phyloP scores from a whole-genome alignment of 2,113 vertebrate genomes.

The Bucco capensis region DNA sequence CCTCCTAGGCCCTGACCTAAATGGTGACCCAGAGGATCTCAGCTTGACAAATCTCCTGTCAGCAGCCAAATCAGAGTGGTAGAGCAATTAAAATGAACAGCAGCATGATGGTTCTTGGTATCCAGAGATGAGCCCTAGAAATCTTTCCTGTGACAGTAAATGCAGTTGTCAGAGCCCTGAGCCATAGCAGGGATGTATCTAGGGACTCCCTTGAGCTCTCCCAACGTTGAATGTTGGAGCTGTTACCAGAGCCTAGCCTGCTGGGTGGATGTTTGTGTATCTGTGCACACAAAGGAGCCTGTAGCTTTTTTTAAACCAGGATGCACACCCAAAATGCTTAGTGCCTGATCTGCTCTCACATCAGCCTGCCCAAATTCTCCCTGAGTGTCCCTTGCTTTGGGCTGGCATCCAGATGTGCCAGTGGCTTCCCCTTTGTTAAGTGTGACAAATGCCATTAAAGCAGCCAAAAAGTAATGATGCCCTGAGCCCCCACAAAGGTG shows the following conservation, averaged over 20 bases:
- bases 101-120: neutral
- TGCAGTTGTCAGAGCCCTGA: neutral
- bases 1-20: neutral
- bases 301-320: slow-evolving; percentile 48
- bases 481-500: neutral
- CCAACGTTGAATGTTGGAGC: neutral
- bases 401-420: neutral
- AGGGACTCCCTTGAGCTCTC: neutral
- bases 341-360: neutral
- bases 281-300: neutral
- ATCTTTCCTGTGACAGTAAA: neutral
- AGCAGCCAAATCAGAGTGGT: neutral
- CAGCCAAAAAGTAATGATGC: neutral
- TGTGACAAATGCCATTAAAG: neutral
- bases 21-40: neutral
- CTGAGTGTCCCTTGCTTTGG: fast-evolving
- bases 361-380: neutral
- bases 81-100: neutral
- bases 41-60: neutral
- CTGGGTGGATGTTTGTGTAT: neutral
- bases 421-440: neutral
- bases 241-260: neutral
- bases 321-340: neutral
- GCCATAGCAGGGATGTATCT: neutral
- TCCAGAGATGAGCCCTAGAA: neutral